Evolutionary conservation across 2,797 vertebrate genomes (phyloP), one percentile per base, ranked within the genome.

Genomic region (Toxotes lorentzi): DNA sequence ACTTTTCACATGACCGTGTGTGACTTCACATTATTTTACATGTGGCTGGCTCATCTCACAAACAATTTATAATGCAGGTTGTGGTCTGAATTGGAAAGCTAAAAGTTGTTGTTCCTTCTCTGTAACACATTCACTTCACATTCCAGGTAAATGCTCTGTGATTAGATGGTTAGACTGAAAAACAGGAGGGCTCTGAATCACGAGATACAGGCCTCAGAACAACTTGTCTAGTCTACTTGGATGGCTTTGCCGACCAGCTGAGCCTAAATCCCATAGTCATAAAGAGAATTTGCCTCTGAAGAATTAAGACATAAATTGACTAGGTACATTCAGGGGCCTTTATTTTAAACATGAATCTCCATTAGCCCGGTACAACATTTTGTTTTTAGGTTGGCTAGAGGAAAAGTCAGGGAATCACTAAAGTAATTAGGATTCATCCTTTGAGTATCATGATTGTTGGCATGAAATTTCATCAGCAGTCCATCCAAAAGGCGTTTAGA

Each of bases 101-200:
- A 14, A 43, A 71, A 34, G 53, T 59, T 59, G 48, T 61, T 78
- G 47, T 73, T 48, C 24, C 48, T 23, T 48, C 57, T 47, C 34
- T 74, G 35, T 41, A 61, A 57, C 40, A 6, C 71, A 34, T 77
- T 73, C 47, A n/a, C n/a, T 53, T 58, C 58, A 47, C 56, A 57
- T 70, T 53, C 30, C 64, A 59, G 19, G 63, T 21, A 61, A 81
- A 76, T 13, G 56, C 69, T 68, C 19, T 54, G 62, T 57, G 40
- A 82, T 73, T 75, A 65, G 60, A 45, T 0, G 34, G 45, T 50
- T 50, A 24, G 59, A 83, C 70, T 71, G 41, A 72, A 71, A 58
- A 72, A 34, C 50, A 71, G 64, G 40, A 10, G 43, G 30, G 45
- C 64, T 73, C 56, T 79, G 69, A 69, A 76, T 78, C 73, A 58